phyloP scores from a whole-genome alignment of 2,113 vertebrate genomes.

The Telmatochromis sp. region DNA sequence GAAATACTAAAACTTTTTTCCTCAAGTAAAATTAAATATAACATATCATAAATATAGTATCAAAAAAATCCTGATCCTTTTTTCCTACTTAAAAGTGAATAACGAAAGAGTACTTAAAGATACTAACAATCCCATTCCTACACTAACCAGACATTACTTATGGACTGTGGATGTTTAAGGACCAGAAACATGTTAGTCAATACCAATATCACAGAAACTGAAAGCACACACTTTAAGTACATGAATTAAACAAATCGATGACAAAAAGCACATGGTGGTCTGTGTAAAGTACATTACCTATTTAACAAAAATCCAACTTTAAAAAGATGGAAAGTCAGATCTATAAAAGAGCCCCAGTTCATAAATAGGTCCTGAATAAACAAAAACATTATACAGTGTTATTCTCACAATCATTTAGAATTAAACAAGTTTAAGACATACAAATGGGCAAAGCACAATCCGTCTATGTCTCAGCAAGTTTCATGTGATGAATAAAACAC shows the following conservation, averaged over 20 bases:
- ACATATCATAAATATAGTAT: background rate
- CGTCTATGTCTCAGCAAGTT: background rate
- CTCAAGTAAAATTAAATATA: background rate
- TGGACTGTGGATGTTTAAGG: background rate
- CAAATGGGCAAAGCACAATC: background rate
- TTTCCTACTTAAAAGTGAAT: background rate
- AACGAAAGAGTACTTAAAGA: background rate
- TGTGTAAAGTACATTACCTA: background rate
- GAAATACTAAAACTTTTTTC: background rate
- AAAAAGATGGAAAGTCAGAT: background rate
- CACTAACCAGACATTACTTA: background rate
- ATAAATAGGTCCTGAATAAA: background rate
- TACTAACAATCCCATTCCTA: background rate
- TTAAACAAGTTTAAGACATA: background rate
- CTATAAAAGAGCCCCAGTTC: background rate
- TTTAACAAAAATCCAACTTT: background rate
- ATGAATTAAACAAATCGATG: background rate
- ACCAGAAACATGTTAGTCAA: background rate
- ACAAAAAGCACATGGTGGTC: background rate
- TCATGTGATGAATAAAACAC: background rate
- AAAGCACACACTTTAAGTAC: background rate
- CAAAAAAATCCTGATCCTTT: background rate
- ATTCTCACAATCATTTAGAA: background rate
- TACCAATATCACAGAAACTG: background rate
- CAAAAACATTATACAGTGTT: background rate